Percentiles rank a stretch among this genome's conserved stretches.
phyloP scores from a whole-genome alignment of 1,140 invertebrate species.

The Antheraea mylitta region DNA sequence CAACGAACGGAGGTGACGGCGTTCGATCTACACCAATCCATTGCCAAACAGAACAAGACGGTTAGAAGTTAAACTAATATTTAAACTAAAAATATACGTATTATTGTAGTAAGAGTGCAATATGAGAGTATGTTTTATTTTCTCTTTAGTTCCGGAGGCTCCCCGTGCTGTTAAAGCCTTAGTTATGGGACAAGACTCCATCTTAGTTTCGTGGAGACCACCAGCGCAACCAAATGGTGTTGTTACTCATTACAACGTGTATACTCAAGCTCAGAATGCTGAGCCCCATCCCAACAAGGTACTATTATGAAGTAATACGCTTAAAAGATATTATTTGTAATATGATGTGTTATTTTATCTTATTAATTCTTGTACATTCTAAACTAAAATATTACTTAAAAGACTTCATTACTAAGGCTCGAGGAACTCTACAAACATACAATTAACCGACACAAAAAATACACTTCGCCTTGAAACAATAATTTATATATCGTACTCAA shows the following conservation, averaged over 20 bases:
- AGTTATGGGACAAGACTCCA: constrained; percentile 93
- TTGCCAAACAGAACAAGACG: constrained; percentile 97
- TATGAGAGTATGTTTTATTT: too few species aligned
- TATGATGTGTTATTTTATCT: too few species aligned
- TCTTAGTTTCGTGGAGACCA: constrained; percentile 95
- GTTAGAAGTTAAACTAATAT: constrained; percentile 74
- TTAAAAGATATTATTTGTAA: neutral
- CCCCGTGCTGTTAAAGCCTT: constrained; percentile 95
- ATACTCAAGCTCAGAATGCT: constrained; percentile 88
- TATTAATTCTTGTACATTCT: too few species aligned
- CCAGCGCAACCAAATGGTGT: constrained; percentile 95
- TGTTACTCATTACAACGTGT: constrained; percentile 95
- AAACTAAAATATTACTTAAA: too few species aligned
- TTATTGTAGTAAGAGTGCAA: too few species aligned
- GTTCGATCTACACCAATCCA: constrained; percentile 94
- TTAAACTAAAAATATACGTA: too few species aligned
- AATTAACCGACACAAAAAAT: too few species aligned
- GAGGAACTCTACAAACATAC: too few species aligned
- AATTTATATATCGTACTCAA: too few species aligned
- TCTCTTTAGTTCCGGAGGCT: constrained; percentile 87
- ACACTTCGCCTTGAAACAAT: too few species aligned
- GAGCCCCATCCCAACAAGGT: constrained; percentile 87
- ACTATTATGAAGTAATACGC: constrained; percentile 16
- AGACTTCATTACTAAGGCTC: too few species aligned
- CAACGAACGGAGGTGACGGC: constrained; percentile 97